Conservation (phyloP, 2,888 invertebrate genomes). For the Lycocerus yunnanus region DNA sequence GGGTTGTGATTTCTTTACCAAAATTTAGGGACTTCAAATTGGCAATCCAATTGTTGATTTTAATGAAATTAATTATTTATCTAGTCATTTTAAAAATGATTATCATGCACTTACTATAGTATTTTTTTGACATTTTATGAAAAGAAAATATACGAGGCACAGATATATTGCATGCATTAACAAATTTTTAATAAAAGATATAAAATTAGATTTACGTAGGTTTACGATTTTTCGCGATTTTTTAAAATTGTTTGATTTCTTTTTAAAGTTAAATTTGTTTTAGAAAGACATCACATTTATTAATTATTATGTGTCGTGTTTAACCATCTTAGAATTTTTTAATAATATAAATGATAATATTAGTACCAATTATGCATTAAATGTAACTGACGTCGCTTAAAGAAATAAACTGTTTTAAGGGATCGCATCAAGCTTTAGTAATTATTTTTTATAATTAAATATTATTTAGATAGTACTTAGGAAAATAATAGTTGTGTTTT, state of each 20-base stretch:
- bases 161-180: constrained; percentile 45
- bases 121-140: background rate
- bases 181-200: constrained; percentile 45
- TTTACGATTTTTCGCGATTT: constrained; percentile 29
- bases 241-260: constrained; percentile 29
- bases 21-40: background rate
- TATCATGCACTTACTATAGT: background rate
- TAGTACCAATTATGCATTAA: constrained; percentile 22
- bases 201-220: constrained; percentile 41
- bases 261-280: constrained; percentile 21
- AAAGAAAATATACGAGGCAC: constrained; percentile 25
- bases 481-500: constrained; percentile 34
- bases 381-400: constrained; percentile 17
- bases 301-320: constrained; percentile 27
- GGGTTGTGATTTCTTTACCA: background rate
- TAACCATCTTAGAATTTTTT: constrained; percentile 25
- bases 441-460: constrained; percentile 29
- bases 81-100: background rate
- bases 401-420: constrained; percentile 38
- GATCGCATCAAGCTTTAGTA: constrained; percentile 31
- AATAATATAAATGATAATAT: constrained; percentile 9
- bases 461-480: constrained; percentile 40
- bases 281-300: constrained; percentile 26
- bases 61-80: background rate
- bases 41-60: background rate